These are phyloP conservation scores for Rana temporaria DNA, from an alignment of 2,113 vertebrate genomes.

Conservation along the genomic window DNA sequence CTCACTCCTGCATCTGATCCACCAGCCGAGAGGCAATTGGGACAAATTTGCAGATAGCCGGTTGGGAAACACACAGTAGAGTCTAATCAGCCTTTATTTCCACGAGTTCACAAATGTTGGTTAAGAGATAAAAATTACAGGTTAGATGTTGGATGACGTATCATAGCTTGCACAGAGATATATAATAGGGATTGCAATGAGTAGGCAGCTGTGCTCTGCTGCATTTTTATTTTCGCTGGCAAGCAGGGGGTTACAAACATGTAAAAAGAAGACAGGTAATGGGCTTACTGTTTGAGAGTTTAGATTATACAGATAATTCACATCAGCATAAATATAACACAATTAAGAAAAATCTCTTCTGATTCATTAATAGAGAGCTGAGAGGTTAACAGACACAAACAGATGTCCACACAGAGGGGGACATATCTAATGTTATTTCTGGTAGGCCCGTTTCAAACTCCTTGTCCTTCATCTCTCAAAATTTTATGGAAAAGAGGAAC, in stretches of 20 bases:
- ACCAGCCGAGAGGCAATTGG: conserved; percentile 51
- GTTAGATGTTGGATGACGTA: conserved; percentile 31
- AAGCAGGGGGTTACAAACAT: conserved; percentile 18
- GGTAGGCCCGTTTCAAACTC: not conserved
- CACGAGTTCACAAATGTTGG: conserved; percentile 34
- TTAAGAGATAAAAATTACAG: conserved; percentile 52
- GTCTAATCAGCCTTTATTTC: conserved; percentile 51
- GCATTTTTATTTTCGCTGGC: not conserved
- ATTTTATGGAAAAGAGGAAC: not conserved
- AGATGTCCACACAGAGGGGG: not conserved
- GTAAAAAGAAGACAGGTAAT: not conserved
- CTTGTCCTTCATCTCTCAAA: not conserved
- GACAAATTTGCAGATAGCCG: conserved; percentile 43
- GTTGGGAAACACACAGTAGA: conserved; percentile 3
- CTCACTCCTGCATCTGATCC: conserved; percentile 41
- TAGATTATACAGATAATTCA: not conserved
- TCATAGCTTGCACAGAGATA: conserved; percentile 24
- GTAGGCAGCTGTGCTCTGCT: conserved; percentile 20
- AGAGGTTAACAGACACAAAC: not conserved
- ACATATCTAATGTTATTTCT: not conserved
- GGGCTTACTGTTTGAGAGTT: not conserved
- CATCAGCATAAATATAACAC: not conserved
- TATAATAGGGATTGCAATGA: conserved; percentile 1
- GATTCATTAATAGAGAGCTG: not conserved
- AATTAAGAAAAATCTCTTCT: not conserved